A percentile compares a stretch with the other conserved stretches of the same genome.
Conservation (phyloP, 2,888 invertebrate species). For the Callimorpha dominula region DNA sequence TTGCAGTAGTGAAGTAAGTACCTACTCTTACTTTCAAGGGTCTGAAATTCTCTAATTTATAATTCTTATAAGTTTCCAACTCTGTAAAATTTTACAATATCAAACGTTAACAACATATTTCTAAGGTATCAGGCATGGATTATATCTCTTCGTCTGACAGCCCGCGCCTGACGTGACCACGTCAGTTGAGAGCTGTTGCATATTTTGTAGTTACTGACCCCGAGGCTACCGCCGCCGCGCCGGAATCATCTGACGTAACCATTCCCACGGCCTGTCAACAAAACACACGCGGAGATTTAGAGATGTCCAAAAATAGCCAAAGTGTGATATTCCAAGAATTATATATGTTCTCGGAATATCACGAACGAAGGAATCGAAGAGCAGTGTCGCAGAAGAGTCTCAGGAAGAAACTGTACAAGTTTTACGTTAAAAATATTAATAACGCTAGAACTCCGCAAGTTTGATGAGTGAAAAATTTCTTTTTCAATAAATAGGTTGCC, state of each 20-base stretch:
- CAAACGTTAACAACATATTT: not conserved
- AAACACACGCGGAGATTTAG: not conserved
- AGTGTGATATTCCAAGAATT: no score
- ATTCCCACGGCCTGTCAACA: not conserved
- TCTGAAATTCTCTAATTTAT: no score
- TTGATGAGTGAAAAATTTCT: not conserved
- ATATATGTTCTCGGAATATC: no score
- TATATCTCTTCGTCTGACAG: not conserved
- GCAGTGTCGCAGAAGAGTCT: not conserved
- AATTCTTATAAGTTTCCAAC: no score
- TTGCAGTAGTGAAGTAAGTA: no score
- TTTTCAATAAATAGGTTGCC: not conserved
- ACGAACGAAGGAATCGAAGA: no score
- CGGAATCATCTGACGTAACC: not conserved
- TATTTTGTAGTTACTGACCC: not conserved
- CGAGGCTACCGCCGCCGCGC: not conserved
- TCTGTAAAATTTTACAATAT: not conserved
- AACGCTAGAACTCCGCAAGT: no score
- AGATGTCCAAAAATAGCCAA: not conserved
- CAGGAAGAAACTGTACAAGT: no score
- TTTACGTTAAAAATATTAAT: no score
- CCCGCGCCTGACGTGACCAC: no score
- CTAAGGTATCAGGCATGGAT: not conserved
- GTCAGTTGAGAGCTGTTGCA: not conserved
- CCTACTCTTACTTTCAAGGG: no score